A percentile compares a stretch with the other conserved stretches of the same genome.
These are phyloP conservation scores for Ardeotis arabs DNA, from an alignment of 2,113 vertebrate genomes.

Conservation along the genomic window DNA sequence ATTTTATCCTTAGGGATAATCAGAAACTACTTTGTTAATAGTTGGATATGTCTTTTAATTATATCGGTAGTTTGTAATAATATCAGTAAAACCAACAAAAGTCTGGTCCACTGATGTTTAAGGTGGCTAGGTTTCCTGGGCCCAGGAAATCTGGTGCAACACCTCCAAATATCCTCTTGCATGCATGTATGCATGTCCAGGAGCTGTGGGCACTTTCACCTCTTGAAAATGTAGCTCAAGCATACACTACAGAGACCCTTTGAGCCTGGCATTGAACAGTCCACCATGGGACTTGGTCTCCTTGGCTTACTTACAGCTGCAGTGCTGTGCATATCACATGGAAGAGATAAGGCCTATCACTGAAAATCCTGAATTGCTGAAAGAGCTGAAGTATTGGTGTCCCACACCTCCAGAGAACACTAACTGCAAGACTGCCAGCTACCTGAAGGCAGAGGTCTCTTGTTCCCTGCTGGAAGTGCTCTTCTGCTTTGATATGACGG, in stretches of 20 bases:
- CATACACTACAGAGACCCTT: neutral
- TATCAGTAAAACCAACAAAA: neutral
- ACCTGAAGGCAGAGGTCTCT: neutral
- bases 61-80: neutral
- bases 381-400: neutral
- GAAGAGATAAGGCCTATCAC: neutral
- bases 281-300: neutral
- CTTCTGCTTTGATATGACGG: neutral
- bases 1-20: neutral
- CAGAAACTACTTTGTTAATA: neutral
- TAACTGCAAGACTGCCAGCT: neutral
- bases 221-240: neutral
- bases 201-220: neutral
- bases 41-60: neutral
- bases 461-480: neutral
- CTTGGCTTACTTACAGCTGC: neutral
- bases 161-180: neutral
- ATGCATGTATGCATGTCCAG: neutral
- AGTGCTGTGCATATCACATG: neutral
- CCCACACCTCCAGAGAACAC: neutral
- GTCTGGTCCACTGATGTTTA: neutral
- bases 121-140: neutral
- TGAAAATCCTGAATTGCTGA: neutral
- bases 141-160: neutral
- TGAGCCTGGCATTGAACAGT: neutral